These are phyloP conservation scores for Momotus momota DNA, from an alignment of 2,797 vertebrate species.

Conservation along the genomic window DNA sequence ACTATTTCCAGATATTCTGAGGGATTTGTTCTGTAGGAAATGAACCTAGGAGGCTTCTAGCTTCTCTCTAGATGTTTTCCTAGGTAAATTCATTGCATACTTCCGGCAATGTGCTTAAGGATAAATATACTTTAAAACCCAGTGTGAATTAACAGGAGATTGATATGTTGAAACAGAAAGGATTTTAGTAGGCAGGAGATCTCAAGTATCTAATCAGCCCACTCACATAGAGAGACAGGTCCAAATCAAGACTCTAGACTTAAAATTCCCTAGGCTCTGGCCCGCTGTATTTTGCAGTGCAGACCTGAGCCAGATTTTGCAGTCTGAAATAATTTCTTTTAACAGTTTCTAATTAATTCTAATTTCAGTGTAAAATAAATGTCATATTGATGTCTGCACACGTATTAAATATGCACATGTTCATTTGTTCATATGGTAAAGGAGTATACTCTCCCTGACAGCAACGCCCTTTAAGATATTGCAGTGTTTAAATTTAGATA, in stretches of 20 bases:
- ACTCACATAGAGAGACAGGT: not conserved
- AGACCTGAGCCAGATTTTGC: not conserved
- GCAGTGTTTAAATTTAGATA: constrained; percentile 77
- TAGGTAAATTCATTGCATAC: not conserved
- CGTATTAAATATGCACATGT: not conserved
- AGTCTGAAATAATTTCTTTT: not conserved
- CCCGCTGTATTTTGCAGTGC: not conserved
- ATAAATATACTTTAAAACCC: not conserved
- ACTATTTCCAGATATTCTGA: not conserved
- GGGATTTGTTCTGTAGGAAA: not conserved
- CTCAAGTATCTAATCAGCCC: not conserved
- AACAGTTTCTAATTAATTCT: not conserved
- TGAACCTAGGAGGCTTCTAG: not conserved
- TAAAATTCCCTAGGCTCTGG: not conserved
- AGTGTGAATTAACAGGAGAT: not conserved
- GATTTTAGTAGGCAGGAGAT: not conserved
- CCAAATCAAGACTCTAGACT: not conserved
- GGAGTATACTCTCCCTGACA: not conserved
- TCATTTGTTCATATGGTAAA: not conserved
- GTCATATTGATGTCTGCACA: not conserved
- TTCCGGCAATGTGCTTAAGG: not conserved
- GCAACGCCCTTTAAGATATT: constrained; percentile 66
- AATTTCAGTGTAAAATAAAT: constrained; percentile 14
- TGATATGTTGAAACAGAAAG: constrained; percentile 4
- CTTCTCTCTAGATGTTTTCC: not conserved